These are phyloP conservation scores for Magallana angulata DNA, from an alignment of 1,140 invertebrate species.

Conservation along the genomic window DNA sequence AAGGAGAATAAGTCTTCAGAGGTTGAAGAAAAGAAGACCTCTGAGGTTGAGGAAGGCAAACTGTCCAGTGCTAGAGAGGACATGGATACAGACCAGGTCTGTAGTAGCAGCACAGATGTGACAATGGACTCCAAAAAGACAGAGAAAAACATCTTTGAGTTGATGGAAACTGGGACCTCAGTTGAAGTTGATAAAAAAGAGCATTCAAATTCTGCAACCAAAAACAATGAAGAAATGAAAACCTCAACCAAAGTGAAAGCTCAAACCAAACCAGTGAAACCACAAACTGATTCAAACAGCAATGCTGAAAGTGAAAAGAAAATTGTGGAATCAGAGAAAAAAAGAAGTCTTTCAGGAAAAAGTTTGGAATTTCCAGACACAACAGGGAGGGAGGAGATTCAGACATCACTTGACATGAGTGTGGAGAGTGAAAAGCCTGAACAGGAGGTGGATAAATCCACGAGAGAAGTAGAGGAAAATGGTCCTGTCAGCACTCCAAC, in stretches of 20 bases:
- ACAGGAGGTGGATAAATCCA: constrained; percentile 41
- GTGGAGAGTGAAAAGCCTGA: constrained; percentile 39
- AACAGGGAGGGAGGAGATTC: background rate
- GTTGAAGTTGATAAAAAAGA: constrained; percentile 33
- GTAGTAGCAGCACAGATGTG: background rate
- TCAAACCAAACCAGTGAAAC: background rate
- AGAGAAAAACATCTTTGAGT: constrained; percentile 24
- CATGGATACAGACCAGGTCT: constrained; percentile 7
- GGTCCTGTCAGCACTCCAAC: background rate
- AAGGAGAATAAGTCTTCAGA: background rate
- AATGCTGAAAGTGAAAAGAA: constrained; percentile 9
- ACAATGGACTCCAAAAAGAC: background rate
- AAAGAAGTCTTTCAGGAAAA: constrained; percentile 40
- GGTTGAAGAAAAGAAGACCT: background rate
- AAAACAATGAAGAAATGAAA: background rate
- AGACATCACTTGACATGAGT: background rate
- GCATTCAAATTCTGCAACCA: background rate
- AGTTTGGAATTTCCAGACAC: background rate
- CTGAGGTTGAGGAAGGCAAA: background rate
- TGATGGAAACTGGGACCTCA: background rate
- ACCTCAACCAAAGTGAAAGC: background rate
- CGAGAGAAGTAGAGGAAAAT: background rate
- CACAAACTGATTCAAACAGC: background rate
- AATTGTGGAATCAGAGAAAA: background rate
- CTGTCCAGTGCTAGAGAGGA: background rate